Percentiles rank a stretch among this genome's conserved stretches.
Evolutionary conservation across 2,797 vertebrate genomes (phyloP).

Genomic region (Xiphophorus birchmanni): DNA sequence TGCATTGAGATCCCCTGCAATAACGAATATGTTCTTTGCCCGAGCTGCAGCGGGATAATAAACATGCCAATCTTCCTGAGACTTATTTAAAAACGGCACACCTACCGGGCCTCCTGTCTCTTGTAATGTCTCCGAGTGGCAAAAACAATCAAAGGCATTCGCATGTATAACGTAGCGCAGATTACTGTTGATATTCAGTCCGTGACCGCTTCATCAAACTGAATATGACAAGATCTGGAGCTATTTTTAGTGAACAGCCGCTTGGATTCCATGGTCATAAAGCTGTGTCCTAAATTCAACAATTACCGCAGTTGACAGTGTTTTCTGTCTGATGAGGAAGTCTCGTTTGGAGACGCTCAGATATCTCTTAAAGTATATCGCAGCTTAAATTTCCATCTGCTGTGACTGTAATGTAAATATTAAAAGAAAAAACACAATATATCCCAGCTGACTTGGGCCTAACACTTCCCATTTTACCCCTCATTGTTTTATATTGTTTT

Average conservation of each 20-base stretch:
- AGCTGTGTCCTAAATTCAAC: conserved; percentile 61
- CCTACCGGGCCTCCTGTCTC: not conserved
- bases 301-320: conserved; percentile 48
- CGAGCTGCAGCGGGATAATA: not conserved
- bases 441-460: conserved; percentile 22
- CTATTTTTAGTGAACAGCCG: conserved; percentile 65
- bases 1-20: not conserved
- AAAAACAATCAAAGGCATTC: not conserved
- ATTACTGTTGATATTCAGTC: conserved; percentile 34
- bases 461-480: conserved; percentile 27
- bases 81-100: not conserved
- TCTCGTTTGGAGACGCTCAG: conserved; percentile 6
- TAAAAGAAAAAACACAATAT: conserved; percentile 28
- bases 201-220: conserved; percentile 48
- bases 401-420: conserved; percentile 22
- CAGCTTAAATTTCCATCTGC: conserved; percentile 17
- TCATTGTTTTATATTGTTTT: conserved; percentile 14
- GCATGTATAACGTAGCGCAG: conserved; percentile 23
- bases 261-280: conserved; percentile 54
- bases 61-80: not conserved
- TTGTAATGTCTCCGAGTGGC: conserved; percentile 1
- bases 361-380: conserved; percentile 10
- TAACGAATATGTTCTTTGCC: not conserved
- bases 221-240: conserved; percentile 53
- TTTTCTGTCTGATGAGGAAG: conserved; percentile 44